phyloP scores from a whole-genome alignment of 2,797 vertebrate species.

The Cichlasoma orientale region DNA sequence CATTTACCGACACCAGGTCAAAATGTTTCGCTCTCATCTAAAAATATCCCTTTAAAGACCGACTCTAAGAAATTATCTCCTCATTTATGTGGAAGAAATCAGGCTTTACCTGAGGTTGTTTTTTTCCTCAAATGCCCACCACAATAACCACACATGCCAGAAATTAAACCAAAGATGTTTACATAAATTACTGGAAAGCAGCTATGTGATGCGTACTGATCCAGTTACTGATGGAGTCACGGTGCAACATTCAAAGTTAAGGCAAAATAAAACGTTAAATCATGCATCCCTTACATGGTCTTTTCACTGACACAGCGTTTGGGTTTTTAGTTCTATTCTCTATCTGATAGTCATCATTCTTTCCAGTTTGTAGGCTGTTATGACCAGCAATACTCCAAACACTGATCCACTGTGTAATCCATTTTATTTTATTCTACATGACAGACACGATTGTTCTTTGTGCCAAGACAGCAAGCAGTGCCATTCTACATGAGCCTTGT shows the following conservation, averaged over 20 bases:
- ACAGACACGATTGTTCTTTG: constrained; percentile 3
- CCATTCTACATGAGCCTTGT: constrained; percentile 4
- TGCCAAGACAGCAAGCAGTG: constrained; percentile 34
- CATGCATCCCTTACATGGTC: too few relatives aligned
- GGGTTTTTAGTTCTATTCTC: background rate
- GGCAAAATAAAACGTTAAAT: too few relatives aligned
- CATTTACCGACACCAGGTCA: background rate
- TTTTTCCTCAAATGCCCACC: too few relatives aligned
- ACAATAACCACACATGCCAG: too few relatives aligned
- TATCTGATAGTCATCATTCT: background rate
- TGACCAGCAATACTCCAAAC: background rate
- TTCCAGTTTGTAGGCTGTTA: background rate
- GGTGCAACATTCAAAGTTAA: too few relatives aligned
- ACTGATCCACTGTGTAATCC: background rate
- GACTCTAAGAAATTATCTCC: too few relatives aligned
- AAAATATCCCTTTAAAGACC: background rate
- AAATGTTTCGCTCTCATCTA: background rate
- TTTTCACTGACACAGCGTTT: background rate
- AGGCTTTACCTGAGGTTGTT: too few relatives aligned
- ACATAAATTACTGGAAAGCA: too few relatives aligned
- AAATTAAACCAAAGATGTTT: too few relatives aligned
- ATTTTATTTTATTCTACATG: constrained; percentile 3
- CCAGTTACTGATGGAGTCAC: too few relatives aligned
- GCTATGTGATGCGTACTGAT: too few relatives aligned
- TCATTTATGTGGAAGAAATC: background rate